Evolutionary conservation across 92 coral and sea anemone species (phyloP).

Genomic region (Scolanthus callimorphus): DNA sequence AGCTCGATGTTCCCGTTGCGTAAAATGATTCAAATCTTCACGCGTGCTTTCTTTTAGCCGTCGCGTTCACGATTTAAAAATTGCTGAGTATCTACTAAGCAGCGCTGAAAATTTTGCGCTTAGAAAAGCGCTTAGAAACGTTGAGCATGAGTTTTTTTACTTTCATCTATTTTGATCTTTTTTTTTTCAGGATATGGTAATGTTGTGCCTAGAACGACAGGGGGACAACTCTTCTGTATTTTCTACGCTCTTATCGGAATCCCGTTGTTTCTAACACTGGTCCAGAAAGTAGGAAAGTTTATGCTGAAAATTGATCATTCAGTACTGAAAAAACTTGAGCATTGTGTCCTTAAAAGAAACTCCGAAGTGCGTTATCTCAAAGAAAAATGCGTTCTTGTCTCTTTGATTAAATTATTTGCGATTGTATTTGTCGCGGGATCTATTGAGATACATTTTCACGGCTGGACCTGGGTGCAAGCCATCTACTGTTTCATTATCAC

Average conservation of each 20-base stretch:
- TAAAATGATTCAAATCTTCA: too few species aligned
- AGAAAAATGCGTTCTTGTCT: constrained; percentile 15
- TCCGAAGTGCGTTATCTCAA: constrained; percentile 5
- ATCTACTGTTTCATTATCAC: constrained; percentile 2
- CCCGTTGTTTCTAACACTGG: constrained; percentile 23
- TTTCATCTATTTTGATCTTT: too few species aligned
- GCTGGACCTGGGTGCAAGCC: not conserved
- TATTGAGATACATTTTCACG: not conserved
- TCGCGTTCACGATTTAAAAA: too few species aligned
- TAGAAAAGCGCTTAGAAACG: too few species aligned
- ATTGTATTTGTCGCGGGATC: not conserved
- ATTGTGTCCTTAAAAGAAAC: constrained; percentile 8
- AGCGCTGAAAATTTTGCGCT: too few species aligned
- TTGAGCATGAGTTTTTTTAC: too few species aligned
- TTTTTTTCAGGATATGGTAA: constrained; percentile 61
- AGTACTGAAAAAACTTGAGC: constrained; percentile 23
- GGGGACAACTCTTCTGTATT: constrained; percentile 34
- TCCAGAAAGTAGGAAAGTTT: constrained; percentile 24
- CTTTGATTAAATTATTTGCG: constrained; percentile 5
- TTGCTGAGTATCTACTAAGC: too few species aligned
- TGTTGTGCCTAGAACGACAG: constrained; percentile 36
- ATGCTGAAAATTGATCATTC: constrained; percentile 5
- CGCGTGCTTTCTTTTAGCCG: too few species aligned
- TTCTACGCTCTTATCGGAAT: constrained; percentile 47
- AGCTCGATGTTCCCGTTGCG: too few species aligned